Evolutionary conservation across 2,113 vertebrate genomes (phyloP).

Genomic region (Fulica atra): DNA sequence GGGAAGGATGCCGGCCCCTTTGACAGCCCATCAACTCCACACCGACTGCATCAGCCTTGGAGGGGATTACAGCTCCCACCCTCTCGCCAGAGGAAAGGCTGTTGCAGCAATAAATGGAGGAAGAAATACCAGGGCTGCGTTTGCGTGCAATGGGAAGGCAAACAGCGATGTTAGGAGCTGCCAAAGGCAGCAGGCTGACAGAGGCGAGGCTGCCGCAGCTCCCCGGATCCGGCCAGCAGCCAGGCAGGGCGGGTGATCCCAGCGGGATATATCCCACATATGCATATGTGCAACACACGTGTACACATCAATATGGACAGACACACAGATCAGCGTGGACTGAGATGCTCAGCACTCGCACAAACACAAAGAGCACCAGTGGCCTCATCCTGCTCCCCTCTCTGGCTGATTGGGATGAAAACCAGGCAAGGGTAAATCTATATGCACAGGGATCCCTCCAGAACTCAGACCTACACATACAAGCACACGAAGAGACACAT

Average conservation of each 20-base stretch:
- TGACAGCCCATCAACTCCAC: background rate
- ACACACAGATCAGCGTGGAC: background rate
- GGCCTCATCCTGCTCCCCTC: background rate
- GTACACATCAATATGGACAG: background rate
- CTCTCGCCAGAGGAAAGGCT: background rate
- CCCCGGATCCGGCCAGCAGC: background rate
- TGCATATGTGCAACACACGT: accelerated
- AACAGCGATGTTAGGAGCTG: background rate
- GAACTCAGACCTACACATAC: background rate
- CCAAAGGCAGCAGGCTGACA: background rate
- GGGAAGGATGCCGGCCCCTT: background rate
- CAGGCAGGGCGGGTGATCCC: background rate
- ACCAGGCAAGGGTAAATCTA: background rate
- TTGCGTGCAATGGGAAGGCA: background rate
- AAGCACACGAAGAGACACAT: background rate
- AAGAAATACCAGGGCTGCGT: background rate
- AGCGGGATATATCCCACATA: background rate
- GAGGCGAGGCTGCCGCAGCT: accelerated
- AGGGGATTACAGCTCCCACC: background rate
- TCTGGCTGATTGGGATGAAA: background rate
- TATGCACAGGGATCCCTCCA: background rate
- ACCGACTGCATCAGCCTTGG: background rate
- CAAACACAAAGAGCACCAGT: background rate
- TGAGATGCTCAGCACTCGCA: accelerated
- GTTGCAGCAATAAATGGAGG: background rate